These are phyloP conservation scores for Cheilosia urbana DNA, from an alignment of 2,888 invertebrate species.

Conservation along the genomic window DNA sequence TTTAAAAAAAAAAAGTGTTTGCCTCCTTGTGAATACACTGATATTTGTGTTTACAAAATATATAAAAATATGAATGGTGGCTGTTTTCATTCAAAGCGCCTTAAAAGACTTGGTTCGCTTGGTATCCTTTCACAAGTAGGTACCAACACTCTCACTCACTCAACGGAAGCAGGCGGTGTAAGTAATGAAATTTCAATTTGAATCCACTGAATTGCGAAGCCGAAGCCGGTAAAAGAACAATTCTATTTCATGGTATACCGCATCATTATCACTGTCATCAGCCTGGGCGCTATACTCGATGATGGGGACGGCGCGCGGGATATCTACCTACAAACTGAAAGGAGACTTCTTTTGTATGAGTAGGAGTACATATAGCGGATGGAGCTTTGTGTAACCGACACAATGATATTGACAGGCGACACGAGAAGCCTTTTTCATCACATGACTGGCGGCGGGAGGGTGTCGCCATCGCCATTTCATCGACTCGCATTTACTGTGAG, in stretches of 20 bases:
- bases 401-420: slow-evolving; percentile 61
- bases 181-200: slow-evolving; percentile 75
- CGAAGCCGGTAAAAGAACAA: slow-evolving; percentile 64
- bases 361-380: not conserved
- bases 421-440: slow-evolving; percentile 55
- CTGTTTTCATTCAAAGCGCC: slow-evolving; percentile 10
- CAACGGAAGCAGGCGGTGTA: slow-evolving; percentile 64
- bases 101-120: slow-evolving; percentile 29
- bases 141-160: slow-evolving; percentile 6
- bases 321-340: not conserved
- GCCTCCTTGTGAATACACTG: slow-evolving; percentile 32
- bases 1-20: slow-evolving; percentile 37
- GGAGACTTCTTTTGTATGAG: slow-evolving; percentile 12
- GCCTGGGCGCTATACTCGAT: not conserved
- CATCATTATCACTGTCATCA: slow-evolving; percentile 65
- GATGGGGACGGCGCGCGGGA: not conserved
- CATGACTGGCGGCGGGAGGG: not conserved
- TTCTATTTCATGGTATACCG: slow-evolving; percentile 74
- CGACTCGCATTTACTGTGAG: slow-evolving; percentile 35
- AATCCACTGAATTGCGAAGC: slow-evolving; percentile 69
- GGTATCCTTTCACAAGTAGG: not conserved
- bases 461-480: slow-evolving; percentile 15
- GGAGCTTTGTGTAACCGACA: slow-evolving; percentile 42
- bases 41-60: slow-evolving; percentile 21
- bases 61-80: slow-evolving; percentile 30